Conservation (phyloP, 2,113 vertebrate species). For the Typhlomys cinereus region DNA sequence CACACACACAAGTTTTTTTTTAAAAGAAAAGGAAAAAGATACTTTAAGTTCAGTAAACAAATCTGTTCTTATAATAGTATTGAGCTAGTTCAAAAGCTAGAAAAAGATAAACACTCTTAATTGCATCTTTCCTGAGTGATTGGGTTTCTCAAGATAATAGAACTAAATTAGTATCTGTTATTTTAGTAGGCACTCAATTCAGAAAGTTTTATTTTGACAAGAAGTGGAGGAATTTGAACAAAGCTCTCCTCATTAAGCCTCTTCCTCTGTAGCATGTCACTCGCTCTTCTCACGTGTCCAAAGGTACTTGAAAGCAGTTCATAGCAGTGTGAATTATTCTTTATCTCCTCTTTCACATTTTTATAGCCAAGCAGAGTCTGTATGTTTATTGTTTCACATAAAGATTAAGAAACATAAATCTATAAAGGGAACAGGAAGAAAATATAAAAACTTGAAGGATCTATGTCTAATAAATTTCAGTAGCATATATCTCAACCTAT, state of each 20-base stretch:
- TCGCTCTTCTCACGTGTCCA: not conserved
- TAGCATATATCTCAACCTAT: not conserved
- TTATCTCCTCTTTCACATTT: conserved; percentile 5
- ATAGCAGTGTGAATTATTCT: not conserved
- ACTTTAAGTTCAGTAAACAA: conserved; percentile 29
- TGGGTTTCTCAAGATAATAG: not conserved
- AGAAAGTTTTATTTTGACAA: conserved; percentile 33
- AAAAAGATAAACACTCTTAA: not conserved
- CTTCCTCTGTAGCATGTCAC: not conserved
- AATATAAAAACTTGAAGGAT: not conserved
- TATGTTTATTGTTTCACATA: conserved; percentile 41
- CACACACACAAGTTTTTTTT: no score
- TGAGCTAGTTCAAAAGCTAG: conserved; percentile 17
- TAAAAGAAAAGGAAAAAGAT: not conserved
- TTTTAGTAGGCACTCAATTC: not conserved
- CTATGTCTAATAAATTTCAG: conserved; percentile 15
- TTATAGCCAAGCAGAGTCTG: conserved; percentile 8
- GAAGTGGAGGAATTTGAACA: conserved; percentile 16
- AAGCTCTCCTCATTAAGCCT: not conserved
- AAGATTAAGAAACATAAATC: conserved; percentile 46
- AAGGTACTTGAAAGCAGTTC: not conserved
- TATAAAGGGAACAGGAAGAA: not conserved
- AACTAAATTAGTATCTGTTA: not conserved
- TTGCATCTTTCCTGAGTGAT: not conserved
- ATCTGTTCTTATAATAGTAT: not conserved